Evolutionary conservation across 2,797 vertebrate genomes (phyloP).

Genomic region (Crocidura indochinensis): DNA sequence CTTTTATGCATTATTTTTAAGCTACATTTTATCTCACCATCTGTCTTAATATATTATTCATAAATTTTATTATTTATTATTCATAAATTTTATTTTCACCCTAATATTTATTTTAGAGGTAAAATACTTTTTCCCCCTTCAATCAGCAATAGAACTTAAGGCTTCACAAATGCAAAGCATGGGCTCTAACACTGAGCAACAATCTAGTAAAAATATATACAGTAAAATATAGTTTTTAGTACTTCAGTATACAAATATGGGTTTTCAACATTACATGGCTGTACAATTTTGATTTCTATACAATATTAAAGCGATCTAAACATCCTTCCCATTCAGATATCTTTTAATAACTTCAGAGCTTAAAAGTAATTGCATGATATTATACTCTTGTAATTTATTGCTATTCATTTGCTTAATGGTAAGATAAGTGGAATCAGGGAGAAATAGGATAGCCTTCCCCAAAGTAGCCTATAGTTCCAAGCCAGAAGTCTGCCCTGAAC

Average conservation of each 20-base stretch:
- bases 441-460: too few relatives aligned
- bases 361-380: slow-evolving; percentile 11
- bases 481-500: too few relatives aligned
- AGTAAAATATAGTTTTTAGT: neutral
- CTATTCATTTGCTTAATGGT: slow-evolving; percentile 5
- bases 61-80: too few relatives aligned
- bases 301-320: slow-evolving; percentile 50
- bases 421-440: too few relatives aligned
- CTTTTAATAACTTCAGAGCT: slow-evolving; percentile 48
- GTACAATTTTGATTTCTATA: slow-evolving; percentile 47
- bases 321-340: slow-evolving; percentile 15
- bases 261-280: neutral
- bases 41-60: neutral
- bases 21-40: too few relatives aligned
- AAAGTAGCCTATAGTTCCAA: too few relatives aligned
- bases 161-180: too few relatives aligned
- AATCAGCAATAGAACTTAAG: too few relatives aligned
- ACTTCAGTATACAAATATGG: neutral
- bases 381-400: neutral
- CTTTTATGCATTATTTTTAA: too few relatives aligned
- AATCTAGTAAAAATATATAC: neutral
- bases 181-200: too few relatives aligned
- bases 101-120: neutral
- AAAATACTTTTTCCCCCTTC: too few relatives aligned
- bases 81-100: neutral